phyloP scores from a whole-genome alignment of 2,888 invertebrate species.

The Oscheius sp. region DNA sequence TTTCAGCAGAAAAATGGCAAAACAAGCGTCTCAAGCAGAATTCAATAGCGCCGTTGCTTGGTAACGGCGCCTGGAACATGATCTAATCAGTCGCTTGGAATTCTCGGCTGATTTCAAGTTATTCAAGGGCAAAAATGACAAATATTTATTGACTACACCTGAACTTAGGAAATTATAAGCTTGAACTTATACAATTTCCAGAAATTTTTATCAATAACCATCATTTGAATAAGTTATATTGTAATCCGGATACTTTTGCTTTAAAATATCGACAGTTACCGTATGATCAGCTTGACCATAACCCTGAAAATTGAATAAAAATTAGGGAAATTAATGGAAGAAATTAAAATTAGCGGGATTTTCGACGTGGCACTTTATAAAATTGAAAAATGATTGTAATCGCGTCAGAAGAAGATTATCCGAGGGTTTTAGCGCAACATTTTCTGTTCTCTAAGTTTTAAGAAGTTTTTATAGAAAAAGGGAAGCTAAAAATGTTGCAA shows the following conservation, averaged over 20 bases:
- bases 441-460: neutral
- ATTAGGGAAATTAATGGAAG: neutral
- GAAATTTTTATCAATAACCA: slow-evolving; percentile 79
- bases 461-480: too few relatives aligned
- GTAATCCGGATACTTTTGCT: slow-evolving; percentile 83
- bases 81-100: too few relatives aligned
- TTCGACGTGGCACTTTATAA: neutral
- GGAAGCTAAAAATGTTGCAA: too few relatives aligned
- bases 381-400: neutral
- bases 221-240: slow-evolving; percentile 86
- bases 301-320: slow-evolving; percentile 75
- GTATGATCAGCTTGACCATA: slow-evolving; percentile 91
- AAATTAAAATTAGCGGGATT: neutral
- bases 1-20: too few relatives aligned
- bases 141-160: too few relatives aligned
- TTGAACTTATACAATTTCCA: too few relatives aligned
- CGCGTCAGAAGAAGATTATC: neutral
- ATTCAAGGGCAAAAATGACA: neutral
- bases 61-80: too few relatives aligned
- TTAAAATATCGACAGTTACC: slow-evolving; percentile 82
- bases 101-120: too few relatives aligned
- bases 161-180: too few relatives aligned
- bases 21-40: too few relatives aligned
- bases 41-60: too few relatives aligned
- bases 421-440: neutral